These are phyloP conservation scores for Chrysolina oricalcia DNA, from an alignment of 2,888 invertebrate genomes.

Conservation along the genomic window DNA sequence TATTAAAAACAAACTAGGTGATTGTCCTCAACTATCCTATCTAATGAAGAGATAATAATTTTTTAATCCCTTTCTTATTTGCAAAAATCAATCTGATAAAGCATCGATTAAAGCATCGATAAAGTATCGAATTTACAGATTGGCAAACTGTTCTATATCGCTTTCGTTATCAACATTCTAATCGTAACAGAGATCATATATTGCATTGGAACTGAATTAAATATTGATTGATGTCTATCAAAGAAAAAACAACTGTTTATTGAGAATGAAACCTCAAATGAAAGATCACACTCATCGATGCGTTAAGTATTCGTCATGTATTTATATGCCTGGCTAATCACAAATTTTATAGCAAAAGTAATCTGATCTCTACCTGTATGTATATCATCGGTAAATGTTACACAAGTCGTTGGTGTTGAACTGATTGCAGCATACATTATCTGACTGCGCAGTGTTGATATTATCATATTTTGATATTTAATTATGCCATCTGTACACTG, in stretches of 20 bases:
- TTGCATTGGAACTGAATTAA: background rate
- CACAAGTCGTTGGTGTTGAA: background rate
- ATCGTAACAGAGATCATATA: background rate
- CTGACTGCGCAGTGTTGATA: background rate
- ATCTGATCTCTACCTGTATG: background rate
- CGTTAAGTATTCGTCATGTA: background rate
- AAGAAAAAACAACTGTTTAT: background rate
- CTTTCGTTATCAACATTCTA: background rate
- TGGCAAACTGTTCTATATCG: background rate
- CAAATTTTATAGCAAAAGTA: background rate
- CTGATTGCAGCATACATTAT: background rate
- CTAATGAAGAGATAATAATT: no score
- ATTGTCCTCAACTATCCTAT: no score
- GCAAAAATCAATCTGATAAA: no score
- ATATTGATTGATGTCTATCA: slow-evolving; percentile 1
- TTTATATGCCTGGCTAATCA: background rate
- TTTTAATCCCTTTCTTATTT: no score
- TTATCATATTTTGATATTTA: background rate
- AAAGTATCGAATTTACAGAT: no score
- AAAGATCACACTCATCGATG: slow-evolving; percentile 3
- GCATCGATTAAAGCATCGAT: no score
- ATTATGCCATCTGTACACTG: no score
- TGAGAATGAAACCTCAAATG: background rate
- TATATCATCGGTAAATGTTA: slow-evolving; percentile 5
- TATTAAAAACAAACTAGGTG: no score